Base-by-base conservation (phyloP, 2,888 invertebrate species). In the Boloria euphrosyne region DNA sequence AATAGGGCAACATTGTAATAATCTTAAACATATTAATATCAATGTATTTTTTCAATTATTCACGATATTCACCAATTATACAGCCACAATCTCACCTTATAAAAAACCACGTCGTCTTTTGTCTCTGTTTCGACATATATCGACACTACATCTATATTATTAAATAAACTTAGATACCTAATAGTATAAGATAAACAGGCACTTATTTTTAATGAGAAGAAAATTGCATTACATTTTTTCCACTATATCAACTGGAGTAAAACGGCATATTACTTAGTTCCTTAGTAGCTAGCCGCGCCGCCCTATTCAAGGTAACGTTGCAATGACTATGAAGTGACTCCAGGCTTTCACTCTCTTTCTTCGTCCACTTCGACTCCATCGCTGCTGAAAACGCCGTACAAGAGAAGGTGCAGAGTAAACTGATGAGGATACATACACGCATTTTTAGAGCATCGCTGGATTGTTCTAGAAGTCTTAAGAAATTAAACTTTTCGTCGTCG, bases 361-460 rank as follows among this genome's bases (percentile, higher is more conserved):
- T 93, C 71, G 89, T 93, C 95, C 95, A 96, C 59, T 94, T 93
- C 1, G 85, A 84, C 68, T 94, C 87, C 90, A 92, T 90, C 0
- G 89, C 90, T 2, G 82, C 84, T 2, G 90, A 93, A 64, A 97
- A 90, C 0, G 94, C 94, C 14, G 94, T 94, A 73, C 94, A 93
- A 55, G 95, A 95, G 76, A 94, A 94, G 59, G 95, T 94, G 31
- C 95, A 95, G 64, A 97, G 82, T 31, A 96, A 89, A 73, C 95
- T 93, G 17, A 96, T 89, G n/a, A 97, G 90, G 73, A 95, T 94
- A 77, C 97, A 96, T 13, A 95, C 93, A 76, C 96, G 93, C 76
- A 94, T 93, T 74, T 93, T 90, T 7, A 95, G 75, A 0, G 93
- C 83, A 65, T 93, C 91, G 74, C 93, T 93, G 0, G 93, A 90